Conservation (phyloP, 2,113 vertebrate genomes). For the Prionailurus bengalensis region DNA sequence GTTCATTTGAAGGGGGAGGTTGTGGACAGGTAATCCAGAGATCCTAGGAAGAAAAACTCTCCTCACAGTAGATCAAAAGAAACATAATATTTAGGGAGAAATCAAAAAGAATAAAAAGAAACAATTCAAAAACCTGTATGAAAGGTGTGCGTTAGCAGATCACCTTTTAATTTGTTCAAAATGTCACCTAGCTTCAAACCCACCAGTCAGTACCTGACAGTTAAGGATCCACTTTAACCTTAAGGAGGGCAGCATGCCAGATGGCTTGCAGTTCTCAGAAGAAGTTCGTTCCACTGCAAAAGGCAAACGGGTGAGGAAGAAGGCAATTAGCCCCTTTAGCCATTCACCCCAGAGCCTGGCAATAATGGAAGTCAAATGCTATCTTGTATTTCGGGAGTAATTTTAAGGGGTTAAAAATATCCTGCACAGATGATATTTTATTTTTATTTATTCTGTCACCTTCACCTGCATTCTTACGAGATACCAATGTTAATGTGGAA, state of each 20-base stretch:
- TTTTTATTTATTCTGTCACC: neutral
- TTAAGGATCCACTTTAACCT: neutral
- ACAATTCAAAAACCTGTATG: neutral
- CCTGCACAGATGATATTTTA: neutral
- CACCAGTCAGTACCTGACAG: neutral
- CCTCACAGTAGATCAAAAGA: neutral
- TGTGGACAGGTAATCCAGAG: conserved; percentile 30
- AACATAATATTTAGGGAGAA: neutral
- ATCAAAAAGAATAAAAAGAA: conserved; percentile 13
- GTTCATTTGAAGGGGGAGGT: neutral
- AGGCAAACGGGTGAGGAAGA: neutral
- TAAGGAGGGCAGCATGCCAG: neutral
- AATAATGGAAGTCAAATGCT: neutral
- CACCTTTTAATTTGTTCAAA: neutral
- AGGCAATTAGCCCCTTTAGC: neutral
- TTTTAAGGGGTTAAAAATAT: conserved; percentile 1
- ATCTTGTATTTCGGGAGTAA: neutral
- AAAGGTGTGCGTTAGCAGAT: neutral
- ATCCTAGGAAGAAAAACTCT: neutral
- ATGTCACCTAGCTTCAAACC: neutral
- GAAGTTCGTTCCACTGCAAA: neutral
- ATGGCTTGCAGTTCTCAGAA: neutral
- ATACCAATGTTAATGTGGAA: neutral
- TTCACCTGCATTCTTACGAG: neutral
- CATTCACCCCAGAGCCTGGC: neutral